A percentile compares a stretch with the other conserved stretches of the same genome.
These are phyloP conservation scores for Erannis defoliaria DNA, from an alignment of 2,888 invertebrate genomes.

Conservation along the genomic window DNA sequence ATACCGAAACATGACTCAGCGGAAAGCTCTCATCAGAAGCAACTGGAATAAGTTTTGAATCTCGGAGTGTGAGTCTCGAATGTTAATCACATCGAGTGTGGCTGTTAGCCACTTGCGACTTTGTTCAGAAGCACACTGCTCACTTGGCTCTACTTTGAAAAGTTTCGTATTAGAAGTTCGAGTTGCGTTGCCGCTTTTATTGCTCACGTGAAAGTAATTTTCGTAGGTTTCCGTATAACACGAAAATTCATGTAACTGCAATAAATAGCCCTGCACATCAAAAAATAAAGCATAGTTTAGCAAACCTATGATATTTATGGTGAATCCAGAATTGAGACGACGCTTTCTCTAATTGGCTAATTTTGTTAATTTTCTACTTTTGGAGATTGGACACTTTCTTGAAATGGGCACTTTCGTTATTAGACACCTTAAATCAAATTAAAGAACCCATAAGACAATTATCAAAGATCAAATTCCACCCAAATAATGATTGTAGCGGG, in stretches of 20 bases:
- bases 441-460: too few species aligned
- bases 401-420: too few species aligned
- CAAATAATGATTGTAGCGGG: too few species aligned
- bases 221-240: neutral
- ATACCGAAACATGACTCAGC: neutral
- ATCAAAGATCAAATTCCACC: too few species aligned
- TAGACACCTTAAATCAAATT: too few species aligned
- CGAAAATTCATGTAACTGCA: neutral
- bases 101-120: slow-evolving; percentile 21
- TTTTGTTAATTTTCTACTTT: too few species aligned
- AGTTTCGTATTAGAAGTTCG: slow-evolving; percentile 12
- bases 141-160: slow-evolving; percentile 6
- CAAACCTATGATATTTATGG: too few species aligned
- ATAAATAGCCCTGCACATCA: too few species aligned
- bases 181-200: slow-evolving; percentile 5
- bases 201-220: slow-evolving; percentile 10
- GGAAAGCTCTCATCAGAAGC: neutral
- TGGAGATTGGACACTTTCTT: too few species aligned
- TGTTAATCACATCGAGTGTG: slow-evolving; percentile 25
- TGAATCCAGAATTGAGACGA: too few species aligned
- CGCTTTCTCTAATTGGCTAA: too few species aligned
- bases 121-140: slow-evolving; percentile 27
- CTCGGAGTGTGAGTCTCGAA: slow-evolving; percentile 18
- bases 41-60: slow-evolving; percentile 20
- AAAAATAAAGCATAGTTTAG: too few species aligned